Percentiles rank a stretch among this genome's conserved stretches.
Evolutionary conservation across 2,888 invertebrate species (phyloP).

Genomic region (Polyommatus iphigenia): DNA sequence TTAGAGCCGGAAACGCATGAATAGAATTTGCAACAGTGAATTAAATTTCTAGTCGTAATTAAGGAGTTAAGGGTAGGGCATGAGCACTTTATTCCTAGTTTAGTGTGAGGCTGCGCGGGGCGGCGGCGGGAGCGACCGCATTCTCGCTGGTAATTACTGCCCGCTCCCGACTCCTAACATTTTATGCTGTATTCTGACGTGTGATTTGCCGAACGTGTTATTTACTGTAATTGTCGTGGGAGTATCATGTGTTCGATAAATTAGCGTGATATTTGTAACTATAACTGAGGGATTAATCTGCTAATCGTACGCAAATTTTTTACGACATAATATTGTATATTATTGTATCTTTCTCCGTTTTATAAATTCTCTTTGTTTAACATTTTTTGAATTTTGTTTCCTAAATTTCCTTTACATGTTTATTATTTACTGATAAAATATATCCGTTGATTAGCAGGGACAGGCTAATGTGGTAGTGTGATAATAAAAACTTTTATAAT

Average conservation of each 20-base stretch:
- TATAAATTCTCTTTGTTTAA: background rate
- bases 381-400: too few relatives aligned
- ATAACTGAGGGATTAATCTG: background rate
- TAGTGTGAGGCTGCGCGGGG: constrained; percentile 62
- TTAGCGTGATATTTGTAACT: constrained; percentile 3
- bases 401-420: too few relatives aligned
- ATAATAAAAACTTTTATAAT: background rate
- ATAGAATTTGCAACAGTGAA: constrained; percentile 58
- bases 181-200: constrained; percentile 75
- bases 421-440: too few relatives aligned
- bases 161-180: constrained; percentile 68
- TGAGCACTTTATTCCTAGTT: constrained; percentile 72
- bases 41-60: constrained; percentile 68
- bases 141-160: constrained; percentile 77
- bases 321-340: too few relatives aligned
- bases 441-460: too few relatives aligned
- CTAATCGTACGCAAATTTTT: background rate
- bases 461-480: too few relatives aligned
- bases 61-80: constrained; percentile 68
- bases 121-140: constrained; percentile 57
- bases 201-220: constrained; percentile 73
- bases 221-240: constrained; percentile 74
- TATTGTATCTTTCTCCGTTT: background rate
- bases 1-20: constrained; percentile 24
- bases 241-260: constrained; percentile 44